Evolutionary conservation across 2,113 vertebrate genomes (phyloP), one percentile per base, ranked within the genome.

Genomic region (Cichladusa arquata): DNA sequence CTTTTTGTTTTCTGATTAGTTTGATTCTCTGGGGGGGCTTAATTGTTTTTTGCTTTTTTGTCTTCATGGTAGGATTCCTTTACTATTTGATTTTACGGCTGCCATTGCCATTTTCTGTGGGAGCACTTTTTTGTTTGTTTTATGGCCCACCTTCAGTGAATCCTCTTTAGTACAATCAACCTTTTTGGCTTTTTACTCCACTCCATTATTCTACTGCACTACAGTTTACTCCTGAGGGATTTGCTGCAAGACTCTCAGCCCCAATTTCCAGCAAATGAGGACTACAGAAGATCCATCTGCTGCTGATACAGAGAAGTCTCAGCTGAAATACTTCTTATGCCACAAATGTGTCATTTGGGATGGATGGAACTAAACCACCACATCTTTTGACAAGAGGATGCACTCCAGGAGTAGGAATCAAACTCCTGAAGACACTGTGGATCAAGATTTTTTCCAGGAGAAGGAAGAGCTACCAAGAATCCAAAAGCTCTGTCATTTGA

Each of bases 1-100:
- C 47, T 95, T 73, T 96, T 91, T 96, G 95, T 93, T 96, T 96
- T 86, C 87, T 97, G 48, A n/a, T 97, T 42, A 97, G 87, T 95
- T 88, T 97, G 90, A 45, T 97, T 94, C 91, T 93, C 57, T 95
- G 93, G 96, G 94, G 87, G 20, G 80, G 80, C 53, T 76, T 93
- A 88, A 93, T 97, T 93, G 34, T 81, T 81, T 91, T 94, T 67
- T 90, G 87, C 38, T 94, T 89, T 67, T 93, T 97, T 74, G 80
- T 81, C 62, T 44, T 96, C 47, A 54, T 93, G 61, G 70, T 88
- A 57, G 93, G 79, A 72, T 93, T 20, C 1, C 78, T 97, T 69
- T 94, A 87, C 77, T 94, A 91, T 61, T 81, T 96, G 66, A 91
- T 97, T 95, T 90, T 96, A 94, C 56, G 56, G 70, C 42, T 96